Percentiles rank a stretch among this genome's conserved stretches.
Evolutionary conservation across 2,888 invertebrate genomes (phyloP).

Genomic region (Melolontha melolontha): DNA sequence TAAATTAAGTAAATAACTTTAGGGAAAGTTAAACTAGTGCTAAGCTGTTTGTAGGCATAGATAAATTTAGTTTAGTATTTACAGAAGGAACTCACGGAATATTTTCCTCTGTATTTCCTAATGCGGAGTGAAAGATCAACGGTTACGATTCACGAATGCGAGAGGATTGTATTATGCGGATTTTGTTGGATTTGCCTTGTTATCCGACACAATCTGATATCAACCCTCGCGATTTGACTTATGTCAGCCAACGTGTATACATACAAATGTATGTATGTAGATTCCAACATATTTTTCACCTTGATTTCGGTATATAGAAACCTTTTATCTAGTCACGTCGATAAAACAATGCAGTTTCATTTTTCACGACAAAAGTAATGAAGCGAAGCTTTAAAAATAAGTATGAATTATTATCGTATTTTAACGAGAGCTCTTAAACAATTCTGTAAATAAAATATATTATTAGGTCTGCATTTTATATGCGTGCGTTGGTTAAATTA

Average conservation of each 20-base stretch:
- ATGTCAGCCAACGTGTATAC: not conserved
- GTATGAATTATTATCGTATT: not conserved
- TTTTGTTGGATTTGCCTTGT: slow-evolving; percentile 19
- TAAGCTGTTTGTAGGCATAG: too few species aligned
- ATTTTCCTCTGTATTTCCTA: too few species aligned
- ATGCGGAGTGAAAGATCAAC: too few species aligned
- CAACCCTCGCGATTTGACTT: slow-evolving; percentile 8
- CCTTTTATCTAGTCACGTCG: not conserved
- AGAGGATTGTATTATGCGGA: not conserved
- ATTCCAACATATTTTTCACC: too few species aligned
- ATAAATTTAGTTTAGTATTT: too few species aligned
- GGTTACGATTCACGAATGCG: too few species aligned
- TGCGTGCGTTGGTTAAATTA: not conserved
- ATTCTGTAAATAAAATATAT: not conserved
- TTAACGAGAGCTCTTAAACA: not conserved
- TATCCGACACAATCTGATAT: slow-evolving; percentile 23
- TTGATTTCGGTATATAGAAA: not conserved
- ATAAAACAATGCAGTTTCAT: not conserved
- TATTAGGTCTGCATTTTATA: slow-evolving; percentile 2
- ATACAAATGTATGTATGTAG: too few species aligned
- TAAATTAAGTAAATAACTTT: too few species aligned
- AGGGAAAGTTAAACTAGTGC: too few species aligned
- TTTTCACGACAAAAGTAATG: not conserved
- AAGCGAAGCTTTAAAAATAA: not conserved
- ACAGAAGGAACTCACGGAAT: too few species aligned